Evolutionary conservation across 2,888 invertebrate genomes (phyloP).

Genomic region (Junonia oenone): DNA sequence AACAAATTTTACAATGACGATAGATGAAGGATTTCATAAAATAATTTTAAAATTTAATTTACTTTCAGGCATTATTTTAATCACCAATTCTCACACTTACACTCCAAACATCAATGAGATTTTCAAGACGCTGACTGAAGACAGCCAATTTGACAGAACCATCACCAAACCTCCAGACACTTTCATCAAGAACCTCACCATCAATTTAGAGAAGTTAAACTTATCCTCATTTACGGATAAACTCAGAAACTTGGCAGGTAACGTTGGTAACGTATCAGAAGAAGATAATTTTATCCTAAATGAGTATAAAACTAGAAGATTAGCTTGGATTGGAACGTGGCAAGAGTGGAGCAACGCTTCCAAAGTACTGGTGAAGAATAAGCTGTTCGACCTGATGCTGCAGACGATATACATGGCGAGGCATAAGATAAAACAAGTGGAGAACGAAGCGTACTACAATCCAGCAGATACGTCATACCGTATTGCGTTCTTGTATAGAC

Average conservation of each 20-base stretch:
- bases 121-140: conserved; percentile 23
- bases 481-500: conserved; percentile 37
- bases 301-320: conserved; percentile 21
- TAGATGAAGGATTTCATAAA: background rate
- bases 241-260: conserved; percentile 6
- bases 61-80: conserved; percentile 2
- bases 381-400: conserved; percentile 37
- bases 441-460: conserved; percentile 34
- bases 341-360: background rate
- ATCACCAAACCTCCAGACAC: conserved; percentile 4
- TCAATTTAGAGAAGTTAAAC: conserved; percentile 31
- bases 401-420: conserved; percentile 45
- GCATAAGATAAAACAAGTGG: conserved; percentile 35
- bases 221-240: conserved; percentile 24
- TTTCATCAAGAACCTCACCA: conserved; percentile 26
- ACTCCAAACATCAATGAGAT: conserved; percentile 26
- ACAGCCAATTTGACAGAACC: background rate
- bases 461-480: conserved; percentile 39
- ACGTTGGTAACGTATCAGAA: conserved; percentile 4
- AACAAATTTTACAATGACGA: too few species aligned
- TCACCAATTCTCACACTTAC: background rate
- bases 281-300: background rate
- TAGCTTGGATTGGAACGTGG: background rate
- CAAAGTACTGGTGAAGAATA: conserved; percentile 16
- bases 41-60: background rate